Evolutionary conservation across 2,888 invertebrate genomes (phyloP).

Genomic region (Drosophila trichaetosa): DNA sequence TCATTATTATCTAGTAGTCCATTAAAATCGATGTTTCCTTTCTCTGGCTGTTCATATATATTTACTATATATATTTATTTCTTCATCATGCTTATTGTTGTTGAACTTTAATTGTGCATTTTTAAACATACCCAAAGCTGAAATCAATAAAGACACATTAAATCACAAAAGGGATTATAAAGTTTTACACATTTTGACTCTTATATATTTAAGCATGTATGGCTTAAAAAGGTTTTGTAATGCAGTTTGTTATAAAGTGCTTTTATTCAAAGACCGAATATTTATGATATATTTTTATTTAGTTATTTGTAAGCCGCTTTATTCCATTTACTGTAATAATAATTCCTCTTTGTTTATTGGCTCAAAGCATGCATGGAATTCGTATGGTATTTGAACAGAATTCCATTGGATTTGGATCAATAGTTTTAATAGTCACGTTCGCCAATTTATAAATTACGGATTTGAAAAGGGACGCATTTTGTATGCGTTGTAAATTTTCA

Average conservation of each 20-base stretch:
- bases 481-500: background rate
- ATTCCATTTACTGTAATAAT: background rate
- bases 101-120: background rate
- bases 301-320: background rate
- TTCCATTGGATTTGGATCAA: background rate
- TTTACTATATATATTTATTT: background rate
- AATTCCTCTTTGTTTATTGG: background rate
- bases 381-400: background rate
- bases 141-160: background rate
- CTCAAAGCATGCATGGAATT: background rate
- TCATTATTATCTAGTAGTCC: constrained; percentile 22
- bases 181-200: background rate
- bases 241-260: background rate
- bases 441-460: constrained; percentile 1
- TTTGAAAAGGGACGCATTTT: constrained; percentile 3
- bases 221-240: background rate
- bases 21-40: constrained; percentile 14
- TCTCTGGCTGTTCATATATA: background rate
- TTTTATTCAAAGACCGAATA: background rate
- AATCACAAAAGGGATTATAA: background rate
- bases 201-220: background rate
- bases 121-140: background rate
- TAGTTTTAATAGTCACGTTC: constrained; percentile 8
- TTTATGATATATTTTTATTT: background rate
- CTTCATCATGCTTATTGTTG: too few species aligned